A percentile compares a stretch with the other conserved stretches of the same genome.
phyloP scores from a whole-genome alignment of 2,888 invertebrate genomes.

The Noctuana brunneofusca region DNA sequence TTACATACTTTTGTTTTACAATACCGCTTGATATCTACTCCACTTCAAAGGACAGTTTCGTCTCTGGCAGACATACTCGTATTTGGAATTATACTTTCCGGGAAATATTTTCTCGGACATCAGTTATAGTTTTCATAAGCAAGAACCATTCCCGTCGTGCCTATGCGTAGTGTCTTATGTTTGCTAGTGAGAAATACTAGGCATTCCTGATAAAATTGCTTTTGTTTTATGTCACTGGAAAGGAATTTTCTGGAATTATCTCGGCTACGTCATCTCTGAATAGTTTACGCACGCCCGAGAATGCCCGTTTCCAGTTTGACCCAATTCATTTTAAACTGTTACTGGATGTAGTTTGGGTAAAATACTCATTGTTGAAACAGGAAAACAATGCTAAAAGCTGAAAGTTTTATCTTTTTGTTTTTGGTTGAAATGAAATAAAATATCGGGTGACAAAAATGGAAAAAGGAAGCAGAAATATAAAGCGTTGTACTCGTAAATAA shows the following conservation, averaged over 20 bases:
- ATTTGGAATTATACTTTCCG: too few relatives aligned
- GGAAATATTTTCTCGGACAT: too few relatives aligned
- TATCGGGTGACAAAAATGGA: conserved; percentile 14
- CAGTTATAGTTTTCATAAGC: background rate
- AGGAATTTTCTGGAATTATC: conserved; percentile 26
- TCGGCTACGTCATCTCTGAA: conserved; percentile 17
- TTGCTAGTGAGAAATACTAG: conserved; percentile 22
- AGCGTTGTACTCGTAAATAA: background rate
- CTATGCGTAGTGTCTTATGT: conserved; percentile 9
- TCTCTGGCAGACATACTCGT: too few relatives aligned
- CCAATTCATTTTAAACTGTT: conserved; percentile 27
- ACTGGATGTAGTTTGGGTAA: conserved; percentile 10
- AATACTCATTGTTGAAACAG: conserved; percentile 12
- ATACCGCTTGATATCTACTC: too few relatives aligned
- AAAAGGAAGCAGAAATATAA: background rate
- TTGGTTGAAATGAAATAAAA: background rate
- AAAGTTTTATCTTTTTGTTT: conserved; percentile 18
- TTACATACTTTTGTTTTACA: too few relatives aligned
- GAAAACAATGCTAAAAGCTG: conserved; percentile 14
- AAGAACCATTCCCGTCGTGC: background rate
- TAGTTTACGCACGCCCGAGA: conserved; percentile 20
- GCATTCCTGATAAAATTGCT: conserved; percentile 31
- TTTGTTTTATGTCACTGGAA: conserved; percentile 29
- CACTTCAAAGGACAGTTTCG: too few relatives aligned
- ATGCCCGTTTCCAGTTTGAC: conserved; percentile 20